Evolutionary conservation across 35 echinoderm and acorn worm species (phyloP).

Genomic region (Diadema setosum): DNA sequence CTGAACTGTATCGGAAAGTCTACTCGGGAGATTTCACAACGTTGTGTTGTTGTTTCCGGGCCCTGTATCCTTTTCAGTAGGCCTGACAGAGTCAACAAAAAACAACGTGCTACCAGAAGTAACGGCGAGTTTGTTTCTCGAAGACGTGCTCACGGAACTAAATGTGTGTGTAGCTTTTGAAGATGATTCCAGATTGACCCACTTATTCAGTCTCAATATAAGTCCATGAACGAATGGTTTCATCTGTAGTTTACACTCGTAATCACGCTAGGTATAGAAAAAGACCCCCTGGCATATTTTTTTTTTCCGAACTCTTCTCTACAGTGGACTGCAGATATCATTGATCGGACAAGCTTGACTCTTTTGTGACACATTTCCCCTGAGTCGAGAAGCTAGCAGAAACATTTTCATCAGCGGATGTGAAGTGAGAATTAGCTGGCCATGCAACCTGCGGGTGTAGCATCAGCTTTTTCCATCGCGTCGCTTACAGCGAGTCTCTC

Average conservation of each 20-base stretch:
- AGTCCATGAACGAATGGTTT: too few relatives aligned
- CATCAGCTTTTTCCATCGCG: slow-evolving; percentile 11
- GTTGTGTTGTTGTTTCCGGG: neutral
- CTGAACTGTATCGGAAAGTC: neutral
- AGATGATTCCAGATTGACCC: neutral
- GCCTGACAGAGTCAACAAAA: slow-evolving; percentile 1
- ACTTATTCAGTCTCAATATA: too few relatives aligned
- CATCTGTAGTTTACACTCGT: too few relatives aligned
- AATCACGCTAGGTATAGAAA: slow-evolving; percentile 5
- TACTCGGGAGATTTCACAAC: neutral
- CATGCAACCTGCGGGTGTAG: slow-evolving; percentile 15
- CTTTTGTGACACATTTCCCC: neutral
- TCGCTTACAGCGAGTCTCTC: neutral
- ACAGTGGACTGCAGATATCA: neutral
- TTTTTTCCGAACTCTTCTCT: too few relatives aligned
- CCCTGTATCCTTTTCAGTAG: neutral
- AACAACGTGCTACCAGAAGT: neutral
- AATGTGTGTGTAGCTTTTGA: neutral
- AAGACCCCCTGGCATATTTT: neutral
- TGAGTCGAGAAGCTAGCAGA: neutral
- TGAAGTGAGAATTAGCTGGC: neutral
- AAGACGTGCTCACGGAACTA: slow-evolving; percentile 10
- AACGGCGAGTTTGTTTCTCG: neutral
- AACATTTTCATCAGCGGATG: neutral
- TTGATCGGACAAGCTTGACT: too few relatives aligned